Conservation (phyloP, 2,888 invertebrate genomes). For the Melinaea menophilus region DNA sequence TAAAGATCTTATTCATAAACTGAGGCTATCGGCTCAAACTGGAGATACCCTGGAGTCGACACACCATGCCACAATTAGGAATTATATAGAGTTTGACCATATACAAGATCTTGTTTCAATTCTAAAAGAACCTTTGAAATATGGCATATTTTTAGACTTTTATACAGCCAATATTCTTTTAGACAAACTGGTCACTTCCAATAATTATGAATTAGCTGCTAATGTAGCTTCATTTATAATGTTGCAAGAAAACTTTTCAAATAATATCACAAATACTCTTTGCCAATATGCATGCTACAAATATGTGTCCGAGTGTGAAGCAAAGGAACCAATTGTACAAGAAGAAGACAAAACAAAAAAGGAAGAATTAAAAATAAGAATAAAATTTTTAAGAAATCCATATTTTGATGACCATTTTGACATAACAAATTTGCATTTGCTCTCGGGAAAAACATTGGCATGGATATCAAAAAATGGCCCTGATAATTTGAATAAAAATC, state of each 20-base stretch:
- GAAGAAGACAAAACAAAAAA: constrained; percentile 45
- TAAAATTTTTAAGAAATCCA: constrained; percentile 87
- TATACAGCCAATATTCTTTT: constrained; percentile 88
- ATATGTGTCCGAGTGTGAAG: constrained; percentile 72
- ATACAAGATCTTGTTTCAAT: constrained; percentile 83
- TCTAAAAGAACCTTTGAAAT: constrained; percentile 88
- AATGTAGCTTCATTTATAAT: constrained; percentile 87
- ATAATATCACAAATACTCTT: constrained; percentile 83
- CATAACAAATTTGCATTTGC: constrained; percentile 81
- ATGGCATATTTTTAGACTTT: constrained; percentile 94
- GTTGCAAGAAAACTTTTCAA: constrained; percentile 91
- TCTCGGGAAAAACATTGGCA: constrained; percentile 90
- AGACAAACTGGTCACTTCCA: constrained; percentile 84
- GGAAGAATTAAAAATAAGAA: constrained; percentile 84
- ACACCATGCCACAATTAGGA: constrained; percentile 86
- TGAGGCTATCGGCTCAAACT: constrained; percentile 85
- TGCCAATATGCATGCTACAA: constrained; percentile 86
- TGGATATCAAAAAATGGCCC: constrained; percentile 75
- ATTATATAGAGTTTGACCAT: constrained; percentile 74
- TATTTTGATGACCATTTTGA: constrained; percentile 95
- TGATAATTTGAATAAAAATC: constrained; percentile 74
- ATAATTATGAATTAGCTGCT: constrained; percentile 84
- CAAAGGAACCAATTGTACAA: constrained; percentile 36
- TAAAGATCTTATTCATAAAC: constrained; percentile 82
- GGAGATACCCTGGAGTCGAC: constrained; percentile 87